Conservation (phyloP, 2,113 vertebrate species). For the Myxocyprinus asiaticus region DNA sequence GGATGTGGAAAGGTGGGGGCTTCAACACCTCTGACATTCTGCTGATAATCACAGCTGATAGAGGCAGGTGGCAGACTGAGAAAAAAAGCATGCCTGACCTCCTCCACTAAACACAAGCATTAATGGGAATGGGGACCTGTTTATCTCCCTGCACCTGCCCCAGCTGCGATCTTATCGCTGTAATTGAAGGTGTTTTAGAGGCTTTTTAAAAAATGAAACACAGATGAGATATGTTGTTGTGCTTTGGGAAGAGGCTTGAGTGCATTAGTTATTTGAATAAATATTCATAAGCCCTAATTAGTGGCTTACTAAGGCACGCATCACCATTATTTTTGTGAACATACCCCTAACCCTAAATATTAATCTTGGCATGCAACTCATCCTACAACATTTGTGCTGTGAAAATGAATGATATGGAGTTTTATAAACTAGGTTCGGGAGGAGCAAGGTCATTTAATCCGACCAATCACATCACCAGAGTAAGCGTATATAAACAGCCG, state of each 20-base stretch:
- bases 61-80: background rate
- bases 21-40: background rate
- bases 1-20: too few relatives aligned
- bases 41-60: constrained; percentile 15
- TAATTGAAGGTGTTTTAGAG: constrained; percentile 55
- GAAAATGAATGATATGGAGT: too few relatives aligned
- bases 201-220: constrained; percentile 42
- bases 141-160: constrained; percentile 23
- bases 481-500: too few relatives aligned
- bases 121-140: constrained; percentile 42
- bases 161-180: constrained; percentile 45
- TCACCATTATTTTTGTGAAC: too few relatives aligned
- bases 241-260: background rate
- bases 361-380: too few relatives aligned
- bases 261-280: constrained; percentile 30
- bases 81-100: constrained; percentile 14
- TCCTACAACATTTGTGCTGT: too few relatives aligned
- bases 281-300: constrained; percentile 32
- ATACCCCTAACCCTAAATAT: too few relatives aligned
- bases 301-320: background rate
- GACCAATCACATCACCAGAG: too few relatives aligned
- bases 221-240: constrained; percentile 43
- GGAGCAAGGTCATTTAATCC: too few relatives aligned
- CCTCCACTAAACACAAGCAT: constrained; percentile 24
- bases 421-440: too few relatives aligned